Base-by-base conservation (phyloP, 2,113 vertebrate species). In the Melanocharis versteri region DNA sequence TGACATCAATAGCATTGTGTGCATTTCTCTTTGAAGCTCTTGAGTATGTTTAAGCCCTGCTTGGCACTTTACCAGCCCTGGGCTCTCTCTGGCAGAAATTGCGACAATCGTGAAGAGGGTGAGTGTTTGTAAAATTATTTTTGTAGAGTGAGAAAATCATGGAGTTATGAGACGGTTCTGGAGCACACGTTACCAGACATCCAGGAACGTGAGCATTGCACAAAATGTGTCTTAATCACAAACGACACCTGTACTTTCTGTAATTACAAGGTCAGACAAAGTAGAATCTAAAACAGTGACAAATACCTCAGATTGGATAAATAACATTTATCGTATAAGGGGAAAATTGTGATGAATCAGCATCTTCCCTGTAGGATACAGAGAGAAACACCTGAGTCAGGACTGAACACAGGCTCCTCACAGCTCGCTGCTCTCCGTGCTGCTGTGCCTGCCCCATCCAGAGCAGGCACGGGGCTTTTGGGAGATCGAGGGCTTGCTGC, bases 1-100 rank as follows among this genome's bases (percentile, higher is more conserved):
- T 96, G 96, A 90, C 96, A 97, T 93, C 94, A 90, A 83, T 92
- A 94, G 83, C 86, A 82, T 90, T 97, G 96, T 92, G 65, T 90
- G 94, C 80, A 57, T 96, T 92, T 96, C 93, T 94, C 93, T 97
- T 95, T 95, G 96, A 95, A 93, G 93, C 95, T 94, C 86, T 90
- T 89, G 83, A 90, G 89, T 82, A 15, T 65, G 80, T 89, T 94
- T 96, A 96, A 96, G 72, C 95, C 72, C 53, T 65, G 72, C 77
- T 90, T 96, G 96, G 95, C 96, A 94, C 61, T 84, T 68, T 57
- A 90, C 94, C 96, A 97, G 90, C 72, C 65, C 65, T 84, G 72
- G 80, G 65, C 64, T 75, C 53, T 96, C 87, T 92, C 69, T 96
- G 89, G 90, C 92, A 97, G 95, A 84, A 93, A 92, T 21, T 75